Base-by-base conservation (phyloP, 1,140 invertebrate genomes). In the Ericerus pela region DNA sequence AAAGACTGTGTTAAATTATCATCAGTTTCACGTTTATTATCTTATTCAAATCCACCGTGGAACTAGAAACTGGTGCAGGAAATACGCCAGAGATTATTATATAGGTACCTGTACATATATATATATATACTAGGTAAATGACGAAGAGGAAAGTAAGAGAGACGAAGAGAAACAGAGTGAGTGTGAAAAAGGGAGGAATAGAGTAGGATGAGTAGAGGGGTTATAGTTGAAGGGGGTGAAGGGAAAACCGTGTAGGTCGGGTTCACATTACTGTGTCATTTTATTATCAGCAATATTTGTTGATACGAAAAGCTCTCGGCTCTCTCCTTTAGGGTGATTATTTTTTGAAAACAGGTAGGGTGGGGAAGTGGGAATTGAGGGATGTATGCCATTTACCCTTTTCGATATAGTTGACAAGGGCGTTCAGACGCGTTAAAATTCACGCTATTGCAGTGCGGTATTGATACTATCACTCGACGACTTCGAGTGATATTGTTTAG, bases 21-120 rank as follows among this genome's bases (percentile, higher is more conserved):
- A 47, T 47, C 41, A 47, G 41, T 47, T 47, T 47, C 41, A 24
- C 41, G 41, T 47, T 47, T 47, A 47, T 47, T 47, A 47, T 47
- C 41, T 47, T 47, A 47, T 47, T 47, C 20, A 47, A 47, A 47
- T 47, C 41, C 41, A 24, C 41, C 41, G 18, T 24, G 41, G 41
- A 47, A 47, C 41, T 24, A 24, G 26, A 47, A 47, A 38, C 5
- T 18, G 41, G 22, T 22, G 16, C 41, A 47, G 41, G 41, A 47
- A 47, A 47, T 47, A 47, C 41, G 41, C 41, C 41, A 47, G 41
- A 47, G 41, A 47, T 47, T 47, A 47, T 47, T 47, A 47, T 24
- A 24, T 47, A n/a, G n/a, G n/a, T n/a, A n/a, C n/a, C n/a, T n/a
- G n/a, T n/a, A n/a, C n/a, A n/a, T n/a, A n/a, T n/a, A n/a, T n/a